Conservation (phyloP, 2,797 vertebrate species). For the Gila robusta region DNA sequence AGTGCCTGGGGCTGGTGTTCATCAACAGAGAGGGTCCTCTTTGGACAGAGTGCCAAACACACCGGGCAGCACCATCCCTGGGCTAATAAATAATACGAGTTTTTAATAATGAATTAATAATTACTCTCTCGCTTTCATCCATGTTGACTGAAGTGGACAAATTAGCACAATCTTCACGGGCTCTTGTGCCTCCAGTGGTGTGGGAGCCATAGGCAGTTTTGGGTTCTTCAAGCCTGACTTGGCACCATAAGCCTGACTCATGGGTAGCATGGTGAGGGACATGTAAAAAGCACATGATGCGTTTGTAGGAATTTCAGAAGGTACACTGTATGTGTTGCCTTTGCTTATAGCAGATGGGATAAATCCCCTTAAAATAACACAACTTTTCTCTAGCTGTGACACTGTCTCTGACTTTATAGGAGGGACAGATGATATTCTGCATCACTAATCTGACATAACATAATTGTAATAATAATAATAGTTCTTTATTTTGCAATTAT, state of each 20-base stretch:
- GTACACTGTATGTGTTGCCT: background rate
- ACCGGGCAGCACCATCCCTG: constrained; percentile 69
- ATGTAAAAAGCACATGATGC: constrained; percentile 19
- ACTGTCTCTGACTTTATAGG: background rate
- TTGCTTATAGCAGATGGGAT: constrained; percentile 28
- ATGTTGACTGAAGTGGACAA: constrained; percentile 77
- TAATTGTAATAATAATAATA: background rate
- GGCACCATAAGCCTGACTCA: constrained; percentile 21
- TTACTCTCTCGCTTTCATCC: constrained; percentile 79
- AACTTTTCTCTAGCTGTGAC: constrained; percentile 7
- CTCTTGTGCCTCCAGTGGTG: constrained; percentile 56
- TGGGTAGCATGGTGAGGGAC: background rate
- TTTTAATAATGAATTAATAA: constrained; percentile 86
- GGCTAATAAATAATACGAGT: constrained; percentile 82
- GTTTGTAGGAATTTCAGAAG: constrained; percentile 38
- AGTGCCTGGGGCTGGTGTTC: constrained; percentile 80
- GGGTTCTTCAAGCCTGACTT: constrained; percentile 41
- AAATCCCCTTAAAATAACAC: background rate
- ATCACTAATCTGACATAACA: background rate
- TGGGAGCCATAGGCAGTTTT: constrained; percentile 58
- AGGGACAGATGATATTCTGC: background rate
- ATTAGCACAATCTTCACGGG: constrained; percentile 68
- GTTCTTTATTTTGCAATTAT: background rate
- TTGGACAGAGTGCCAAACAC: constrained; percentile 74
- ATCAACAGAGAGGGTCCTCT: constrained; percentile 74